These are phyloP conservation scores for Agraylea sexmaculata DNA, from an alignment of 1,140 invertebrate genomes.

Conservation along the genomic window DNA sequence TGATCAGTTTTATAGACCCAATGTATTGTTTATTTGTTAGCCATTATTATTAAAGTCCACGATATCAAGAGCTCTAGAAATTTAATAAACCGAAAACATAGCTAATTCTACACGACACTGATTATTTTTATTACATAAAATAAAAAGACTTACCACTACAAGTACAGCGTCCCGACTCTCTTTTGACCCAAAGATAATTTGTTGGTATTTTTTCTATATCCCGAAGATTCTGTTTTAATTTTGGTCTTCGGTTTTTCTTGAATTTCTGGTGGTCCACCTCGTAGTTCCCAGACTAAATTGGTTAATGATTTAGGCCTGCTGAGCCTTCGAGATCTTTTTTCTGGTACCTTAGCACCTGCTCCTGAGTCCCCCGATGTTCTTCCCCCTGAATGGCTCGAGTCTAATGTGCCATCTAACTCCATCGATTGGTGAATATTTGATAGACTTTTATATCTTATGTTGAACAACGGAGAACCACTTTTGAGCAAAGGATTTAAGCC, in stretches of 20 bases:
- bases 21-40: no score
- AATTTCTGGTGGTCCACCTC: slow-evolving; percentile 42
- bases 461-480: slow-evolving; percentile 66
- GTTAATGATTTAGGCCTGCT: slow-evolving; percentile 71
- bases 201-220: slow-evolving; percentile 35
- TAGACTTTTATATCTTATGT: slow-evolving; percentile 71
- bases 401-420: slow-evolving; percentile 69
- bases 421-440: slow-evolving; percentile 67
- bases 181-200: slow-evolving; percentile 38
- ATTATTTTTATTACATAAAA: no score
- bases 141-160: slow-evolving; percentile 28
- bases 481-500: slow-evolving; percentile 41
- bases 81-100: no score
- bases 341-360: slow-evolving; percentile 63
- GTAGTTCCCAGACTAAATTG: slow-evolving; percentile 74
- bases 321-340: slow-evolving; percentile 64
- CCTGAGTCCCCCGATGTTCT: slow-evolving; percentile 73
- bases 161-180: slow-evolving; percentile 37
- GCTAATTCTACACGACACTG: no score
- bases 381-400: slow-evolving; percentile 79
- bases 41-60: no score
- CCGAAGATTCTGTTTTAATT: slow-evolving; percentile 41
- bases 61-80: no score
- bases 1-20: no score
- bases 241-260: slow-evolving; percentile 46